Base-by-base conservation (phyloP, 2,113 vertebrate species). In the Onychostruthus taczanowskii region DNA sequence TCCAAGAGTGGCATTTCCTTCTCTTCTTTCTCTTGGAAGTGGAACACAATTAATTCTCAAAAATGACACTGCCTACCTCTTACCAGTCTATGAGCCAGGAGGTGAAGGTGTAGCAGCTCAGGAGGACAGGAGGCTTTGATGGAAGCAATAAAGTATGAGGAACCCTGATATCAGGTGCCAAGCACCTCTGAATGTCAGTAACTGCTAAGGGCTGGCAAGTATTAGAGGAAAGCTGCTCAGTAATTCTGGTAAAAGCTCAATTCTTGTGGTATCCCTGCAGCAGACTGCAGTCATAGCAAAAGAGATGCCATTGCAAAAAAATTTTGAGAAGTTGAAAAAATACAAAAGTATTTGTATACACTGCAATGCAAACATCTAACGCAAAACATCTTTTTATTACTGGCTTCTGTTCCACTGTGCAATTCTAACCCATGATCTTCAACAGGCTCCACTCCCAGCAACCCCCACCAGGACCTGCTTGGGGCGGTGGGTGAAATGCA, bases 401-500 rank as follows among this genome's bases (percentile, higher is more conserved):
- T 73, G 64, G 11, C 21, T 79, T 58, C 69, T 73, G 49, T 43
- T 76, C 41, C n/a, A 26, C 41, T 39, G 43, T 35, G 50, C 18
- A 30, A 35, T 43, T 80, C 59, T 37, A 69, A 33, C 31, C 46
- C 41, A 13, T 2, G 10, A 23, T 10, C 27, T 7, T 31, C 27
- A 43, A 33, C 20, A 62, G 50, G 64, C 37, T 83, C 47, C 58
- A 16, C 61, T 50, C 6, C 4, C 64, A 39, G 7, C 5, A 52
- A 15, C 3, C 4, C 22, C 15, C 47, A 26, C 10, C 56, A 74
- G 64, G 50, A n/a, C 12, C 39, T 33, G 76, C 77, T 70, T 11
- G 15, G 58, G 61, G 33, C 0, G 0, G 16, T 0, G 0, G n/a
- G 35, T 47, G 63, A 89, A 62, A 77, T 3, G n/a, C 72, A 37